Conservation (phyloP, 2,113 vertebrate genomes). For the Urocynchramus pylzowi region DNA sequence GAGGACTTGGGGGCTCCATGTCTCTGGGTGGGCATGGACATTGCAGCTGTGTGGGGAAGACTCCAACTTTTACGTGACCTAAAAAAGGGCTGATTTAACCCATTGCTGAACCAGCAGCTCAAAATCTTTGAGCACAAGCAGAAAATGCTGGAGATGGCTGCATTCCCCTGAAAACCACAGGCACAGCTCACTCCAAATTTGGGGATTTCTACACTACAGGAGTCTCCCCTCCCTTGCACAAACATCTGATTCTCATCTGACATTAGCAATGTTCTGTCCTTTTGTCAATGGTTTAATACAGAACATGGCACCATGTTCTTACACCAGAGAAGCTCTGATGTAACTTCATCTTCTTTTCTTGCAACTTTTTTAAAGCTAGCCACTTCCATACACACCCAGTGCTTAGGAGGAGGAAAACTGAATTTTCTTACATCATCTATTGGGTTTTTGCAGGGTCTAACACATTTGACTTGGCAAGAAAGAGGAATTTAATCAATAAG, state of each 20-base stretch:
- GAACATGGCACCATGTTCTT: background rate
- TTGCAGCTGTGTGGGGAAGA: accelerated
- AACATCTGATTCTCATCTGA: background rate
- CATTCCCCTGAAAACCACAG: background rate
- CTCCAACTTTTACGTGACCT: background rate
- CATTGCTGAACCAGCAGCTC: background rate
- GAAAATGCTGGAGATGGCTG: background rate
- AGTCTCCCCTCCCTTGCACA: background rate
- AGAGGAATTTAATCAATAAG: background rate
- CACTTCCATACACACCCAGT: background rate
- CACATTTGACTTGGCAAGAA: background rate
- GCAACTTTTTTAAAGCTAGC: background rate
- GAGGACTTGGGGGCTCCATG: background rate
- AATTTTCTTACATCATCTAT: background rate
- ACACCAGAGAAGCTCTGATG: background rate
- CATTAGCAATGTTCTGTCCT: background rate
- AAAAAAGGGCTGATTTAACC: background rate
- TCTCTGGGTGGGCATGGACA: background rate
- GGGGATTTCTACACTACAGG: background rate
- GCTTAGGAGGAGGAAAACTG: background rate
- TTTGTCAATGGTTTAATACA: background rate
- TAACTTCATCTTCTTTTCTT: background rate
- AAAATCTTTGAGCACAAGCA: background rate
- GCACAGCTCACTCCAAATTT: background rate
- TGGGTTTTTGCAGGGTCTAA: background rate